Percentiles rank a stretch among this genome's conserved stretches.
Evolutionary conservation across 2,797 vertebrate genomes (phyloP).

Genomic region (Telmatherina bonti): DNA sequence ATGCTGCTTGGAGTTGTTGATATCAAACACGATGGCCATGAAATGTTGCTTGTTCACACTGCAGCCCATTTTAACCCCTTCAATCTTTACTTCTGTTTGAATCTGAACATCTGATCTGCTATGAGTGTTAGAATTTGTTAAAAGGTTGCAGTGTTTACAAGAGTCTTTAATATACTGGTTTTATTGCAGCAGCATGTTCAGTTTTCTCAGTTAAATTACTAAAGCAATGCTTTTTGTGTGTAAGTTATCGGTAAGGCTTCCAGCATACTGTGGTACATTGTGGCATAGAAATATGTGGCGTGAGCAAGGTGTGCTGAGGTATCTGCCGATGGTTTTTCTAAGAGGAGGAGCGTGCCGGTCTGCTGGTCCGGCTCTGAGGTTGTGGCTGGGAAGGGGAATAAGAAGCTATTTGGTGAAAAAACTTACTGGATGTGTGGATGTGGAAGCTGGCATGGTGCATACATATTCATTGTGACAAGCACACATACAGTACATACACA

Average conservation of each 20-base stretch:
- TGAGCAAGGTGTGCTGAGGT: constrained; percentile 68
- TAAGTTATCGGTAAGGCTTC: constrained; percentile 27
- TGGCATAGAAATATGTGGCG: constrained; percentile 45
- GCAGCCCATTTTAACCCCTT: background rate
- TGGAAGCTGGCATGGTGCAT: constrained; percentile 63
- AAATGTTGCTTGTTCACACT: background rate
- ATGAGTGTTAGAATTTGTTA: background rate
- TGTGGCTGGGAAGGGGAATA: constrained; percentile 58
- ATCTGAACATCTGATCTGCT: background rate
- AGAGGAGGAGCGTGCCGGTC: constrained; percentile 67
- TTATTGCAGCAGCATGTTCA: background rate
- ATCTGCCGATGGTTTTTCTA: constrained; percentile 60
- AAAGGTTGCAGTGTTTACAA: background rate
- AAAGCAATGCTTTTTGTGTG: constrained; percentile 6
- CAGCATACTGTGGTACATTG: constrained; percentile 59
- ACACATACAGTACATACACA: constrained; percentile 46
- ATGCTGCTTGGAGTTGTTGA: background rate
- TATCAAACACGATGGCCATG: background rate
- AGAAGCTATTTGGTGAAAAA: constrained; percentile 73
- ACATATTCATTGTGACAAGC: constrained; percentile 62
- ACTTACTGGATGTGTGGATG: constrained; percentile 66
- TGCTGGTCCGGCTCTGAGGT: constrained; percentile 51
- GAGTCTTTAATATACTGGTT: background rate
- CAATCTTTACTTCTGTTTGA: background rate
- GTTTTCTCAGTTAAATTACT: background rate